phyloP scores from a whole-genome alignment of 1,140 invertebrate species.

The Nebria ingens region DNA sequence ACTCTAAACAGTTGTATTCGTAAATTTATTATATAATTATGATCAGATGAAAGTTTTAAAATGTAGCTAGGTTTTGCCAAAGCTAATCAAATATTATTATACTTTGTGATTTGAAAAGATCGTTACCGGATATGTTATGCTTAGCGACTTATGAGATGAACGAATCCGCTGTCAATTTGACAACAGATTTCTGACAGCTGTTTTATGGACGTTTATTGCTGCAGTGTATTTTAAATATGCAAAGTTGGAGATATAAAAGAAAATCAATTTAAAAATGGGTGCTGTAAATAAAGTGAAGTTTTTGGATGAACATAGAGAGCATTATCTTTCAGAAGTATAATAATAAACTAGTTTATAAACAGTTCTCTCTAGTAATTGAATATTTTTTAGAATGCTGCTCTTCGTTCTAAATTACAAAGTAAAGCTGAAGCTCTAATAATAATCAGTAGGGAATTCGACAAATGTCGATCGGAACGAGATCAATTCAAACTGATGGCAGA shows the following conservation, averaged over 20 bases:
- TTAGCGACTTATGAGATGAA: too few species aligned
- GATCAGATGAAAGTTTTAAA: too few species aligned
- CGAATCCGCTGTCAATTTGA: too few species aligned
- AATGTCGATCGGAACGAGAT: constrained; percentile 67
- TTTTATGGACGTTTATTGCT: too few species aligned
- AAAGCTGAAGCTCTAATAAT: constrained; percentile 70
- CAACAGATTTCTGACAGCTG: too few species aligned
- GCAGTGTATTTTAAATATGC: not conserved
- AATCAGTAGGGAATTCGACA: constrained; percentile 64
- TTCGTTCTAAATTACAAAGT: constrained; percentile 63
- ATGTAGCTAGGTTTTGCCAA: too few species aligned
- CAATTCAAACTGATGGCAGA: constrained; percentile 74
- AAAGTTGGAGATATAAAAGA: constrained; percentile 12
- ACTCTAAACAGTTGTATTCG: too few species aligned
- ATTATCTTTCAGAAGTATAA: constrained; percentile 1
- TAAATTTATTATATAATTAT: too few species aligned
- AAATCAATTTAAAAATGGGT: not conserved
- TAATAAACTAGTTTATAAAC: not conserved
- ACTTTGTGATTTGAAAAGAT: too few species aligned
- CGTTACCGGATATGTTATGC: too few species aligned
- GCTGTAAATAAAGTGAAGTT: constrained; percentile 8
- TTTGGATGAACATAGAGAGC: constrained; percentile 6
- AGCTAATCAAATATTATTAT: too few species aligned
- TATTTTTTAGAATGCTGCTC: constrained; percentile 39
- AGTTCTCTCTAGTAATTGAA: not conserved